A percentile compares a stretch with the other conserved stretches of the same genome.
phyloP scores from a whole-genome alignment of 2,113 vertebrate genomes.

The Trichechus manatus region DNA sequence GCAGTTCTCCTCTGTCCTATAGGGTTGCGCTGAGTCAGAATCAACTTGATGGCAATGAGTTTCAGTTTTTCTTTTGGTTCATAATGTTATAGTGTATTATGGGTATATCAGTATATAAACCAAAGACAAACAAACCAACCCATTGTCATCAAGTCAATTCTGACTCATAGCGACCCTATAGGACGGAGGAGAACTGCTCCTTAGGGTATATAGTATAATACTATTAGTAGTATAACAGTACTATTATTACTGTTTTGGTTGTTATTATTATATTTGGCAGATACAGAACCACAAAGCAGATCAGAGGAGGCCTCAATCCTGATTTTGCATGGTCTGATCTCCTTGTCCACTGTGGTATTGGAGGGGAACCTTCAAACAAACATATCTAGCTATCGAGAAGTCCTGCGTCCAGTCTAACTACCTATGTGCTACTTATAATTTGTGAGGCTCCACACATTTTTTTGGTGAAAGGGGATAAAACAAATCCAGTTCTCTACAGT shows the following conservation, averaged over 20 bases:
- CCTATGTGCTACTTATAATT: accelerated
- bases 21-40: background rate
- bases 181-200: no score
- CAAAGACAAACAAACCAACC: no score
- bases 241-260: background rate
- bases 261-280: background rate
- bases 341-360: background rate
- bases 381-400: background rate
- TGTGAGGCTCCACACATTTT: background rate
- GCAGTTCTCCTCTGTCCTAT: background rate
- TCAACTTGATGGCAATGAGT: background rate
- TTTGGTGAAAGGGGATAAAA: background rate
- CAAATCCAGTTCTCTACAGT: background rate
- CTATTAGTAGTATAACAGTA: background rate
- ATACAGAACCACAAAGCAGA: background rate
- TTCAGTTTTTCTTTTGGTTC: no score
- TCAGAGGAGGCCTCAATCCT: background rate
- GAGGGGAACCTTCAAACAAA: background rate
- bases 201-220: no score
- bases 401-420: background rate
- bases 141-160: no score
- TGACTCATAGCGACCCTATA: no score
- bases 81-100: no score
- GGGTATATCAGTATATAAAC: no score
- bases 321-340: background rate